Evolutionary conservation across 2,888 invertebrate genomes (phyloP).

Genomic region (Habroteleia sp.): DNA sequence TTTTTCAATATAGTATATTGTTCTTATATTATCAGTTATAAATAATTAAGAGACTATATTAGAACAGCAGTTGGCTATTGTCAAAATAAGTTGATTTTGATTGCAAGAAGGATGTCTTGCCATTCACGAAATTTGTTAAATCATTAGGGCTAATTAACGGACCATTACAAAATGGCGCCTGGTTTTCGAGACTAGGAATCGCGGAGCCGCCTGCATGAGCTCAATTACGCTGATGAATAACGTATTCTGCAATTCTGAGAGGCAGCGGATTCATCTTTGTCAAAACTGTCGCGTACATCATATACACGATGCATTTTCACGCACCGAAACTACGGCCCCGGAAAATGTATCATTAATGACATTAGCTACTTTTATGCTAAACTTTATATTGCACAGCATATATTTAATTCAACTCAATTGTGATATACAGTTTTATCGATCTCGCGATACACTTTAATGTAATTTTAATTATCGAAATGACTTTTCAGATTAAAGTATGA

Average conservation of each 20-base stretch:
- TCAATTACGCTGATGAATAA: slow-evolving; percentile 75
- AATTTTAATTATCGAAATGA: too few relatives aligned
- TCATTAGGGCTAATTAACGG: slow-evolving; percentile 70
- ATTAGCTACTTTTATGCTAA: slow-evolving; percentile 11
- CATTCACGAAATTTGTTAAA: slow-evolving; percentile 63
- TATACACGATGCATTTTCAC: slow-evolving; percentile 54
- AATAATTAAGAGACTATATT: background rate
- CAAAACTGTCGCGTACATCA: slow-evolving; percentile 51
- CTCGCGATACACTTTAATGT: too few relatives aligned
- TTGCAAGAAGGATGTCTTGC: slow-evolving; percentile 24
- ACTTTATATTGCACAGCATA: slow-evolving; percentile 1
- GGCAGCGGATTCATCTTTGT: slow-evolving; percentile 72
- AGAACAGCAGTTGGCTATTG: background rate
- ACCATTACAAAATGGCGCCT: slow-evolving; percentile 69
- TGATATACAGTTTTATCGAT: too few relatives aligned
- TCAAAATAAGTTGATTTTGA: slow-evolving; percentile 26
- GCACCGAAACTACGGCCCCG: slow-evolving; percentile 15
- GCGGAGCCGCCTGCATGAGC: slow-evolving; percentile 65
- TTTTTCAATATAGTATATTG: too few relatives aligned
- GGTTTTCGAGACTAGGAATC: slow-evolving; percentile 64
- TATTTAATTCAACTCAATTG: slow-evolving; percentile 12
- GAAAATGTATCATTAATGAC: slow-evolving; percentile 42
- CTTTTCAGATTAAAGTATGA: too few relatives aligned
- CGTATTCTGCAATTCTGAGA: slow-evolving; percentile 65
- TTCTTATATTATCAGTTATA: too few relatives aligned